Conservation (phyloP, 1,140 invertebrate species). For the Drosophila truncata region DNA sequence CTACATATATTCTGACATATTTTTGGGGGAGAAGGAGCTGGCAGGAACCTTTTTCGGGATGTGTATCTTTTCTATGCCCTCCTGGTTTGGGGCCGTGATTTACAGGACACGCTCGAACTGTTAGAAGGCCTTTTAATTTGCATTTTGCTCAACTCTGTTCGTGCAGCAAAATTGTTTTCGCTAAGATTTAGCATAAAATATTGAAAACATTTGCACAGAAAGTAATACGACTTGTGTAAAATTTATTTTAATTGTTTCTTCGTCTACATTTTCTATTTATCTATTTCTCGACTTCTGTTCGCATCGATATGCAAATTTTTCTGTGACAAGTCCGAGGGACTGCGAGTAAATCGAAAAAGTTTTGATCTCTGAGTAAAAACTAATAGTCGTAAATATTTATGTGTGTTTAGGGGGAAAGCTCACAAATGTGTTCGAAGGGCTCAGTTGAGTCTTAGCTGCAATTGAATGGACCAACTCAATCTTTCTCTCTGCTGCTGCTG, state of each 20-base stretch:
- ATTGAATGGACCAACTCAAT: conserved; percentile 29
- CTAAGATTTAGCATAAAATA: conserved; percentile 77
- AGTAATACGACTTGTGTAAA: conserved; percentile 58
- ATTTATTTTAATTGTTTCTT: conserved; percentile 78
- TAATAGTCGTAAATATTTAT: conserved; percentile 84
- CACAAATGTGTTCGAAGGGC: conserved; percentile 58
- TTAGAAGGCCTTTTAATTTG: conserved; percentile 55
- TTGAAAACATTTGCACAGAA: conserved; percentile 69
- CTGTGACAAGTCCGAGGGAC: conserved; percentile 20
- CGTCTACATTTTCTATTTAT: conserved; percentile 11
- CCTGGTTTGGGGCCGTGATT: conserved; percentile 33
- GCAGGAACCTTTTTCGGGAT: conserved; percentile 7
- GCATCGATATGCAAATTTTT: conserved; percentile 79
- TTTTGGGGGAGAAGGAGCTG: not conserved
- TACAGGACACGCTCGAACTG: conserved; percentile 48
- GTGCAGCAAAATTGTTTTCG: conserved; percentile 75
- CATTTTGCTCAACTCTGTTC: conserved; percentile 73
- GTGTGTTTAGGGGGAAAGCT: conserved; percentile 46
- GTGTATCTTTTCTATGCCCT: conserved; percentile 25
- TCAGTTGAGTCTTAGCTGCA: conserved; percentile 55
- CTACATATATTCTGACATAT: conserved; percentile 35
- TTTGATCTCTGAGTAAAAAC: conserved; percentile 64
- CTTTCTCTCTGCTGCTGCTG: conserved; percentile 33
- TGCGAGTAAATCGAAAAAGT: conserved; percentile 74
- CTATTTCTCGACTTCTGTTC: conserved; percentile 13